Percentiles rank a stretch among this genome's conserved stretches.
phyloP scores from a whole-genome alignment of 2,888 invertebrate genomes.

The Caenorhabditis zanzibari region DNA sequence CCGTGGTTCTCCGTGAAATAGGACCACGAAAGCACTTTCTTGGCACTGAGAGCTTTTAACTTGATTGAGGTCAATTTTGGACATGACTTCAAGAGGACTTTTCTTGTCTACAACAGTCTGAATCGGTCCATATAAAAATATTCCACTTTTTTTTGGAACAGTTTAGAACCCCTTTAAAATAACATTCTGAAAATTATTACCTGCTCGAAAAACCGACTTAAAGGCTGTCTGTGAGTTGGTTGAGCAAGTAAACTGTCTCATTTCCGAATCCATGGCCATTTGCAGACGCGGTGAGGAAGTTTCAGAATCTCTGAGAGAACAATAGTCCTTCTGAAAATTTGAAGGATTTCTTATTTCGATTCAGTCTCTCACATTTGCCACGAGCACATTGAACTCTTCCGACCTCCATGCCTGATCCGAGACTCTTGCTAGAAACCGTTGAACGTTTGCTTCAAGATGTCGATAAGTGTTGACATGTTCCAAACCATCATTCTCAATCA shows the following conservation, averaged over 20 bases:
- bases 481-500: slow-evolving; percentile 51
- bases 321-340: slow-evolving; percentile 69
- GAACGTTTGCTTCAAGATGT: slow-evolving; percentile 67
- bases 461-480: slow-evolving; percentile 50
- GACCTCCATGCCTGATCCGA: slow-evolving; percentile 75
- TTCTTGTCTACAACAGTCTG: too few relatives aligned
- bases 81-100: too few relatives aligned
- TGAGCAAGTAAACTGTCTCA: slow-evolving; percentile 71
- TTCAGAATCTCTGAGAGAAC: slow-evolving; percentile 43
- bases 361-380: slow-evolving; percentile 17
- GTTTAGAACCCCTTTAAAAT: too few relatives aligned
- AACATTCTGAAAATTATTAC: too few relatives aligned
- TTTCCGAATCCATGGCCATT: slow-evolving; percentile 73
- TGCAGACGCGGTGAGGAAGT: slow-evolving; percentile 72
- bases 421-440: slow-evolving; percentile 68
- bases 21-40: too few relatives aligned
- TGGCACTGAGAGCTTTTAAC: too few relatives aligned
- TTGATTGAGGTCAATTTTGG: too few relatives aligned
- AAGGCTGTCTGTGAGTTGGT: slow-evolving; percentile 70
- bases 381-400: slow-evolving; percentile 73
- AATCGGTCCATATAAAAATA: too few relatives aligned
- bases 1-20: too few relatives aligned
- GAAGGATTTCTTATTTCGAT: neutral
- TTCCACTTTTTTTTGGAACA: too few relatives aligned
- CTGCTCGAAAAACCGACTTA: slow-evolving; percentile 65